phyloP scores from a whole-genome alignment of 1,140 invertebrate genomes.

The Octopus sinensis region DNA sequence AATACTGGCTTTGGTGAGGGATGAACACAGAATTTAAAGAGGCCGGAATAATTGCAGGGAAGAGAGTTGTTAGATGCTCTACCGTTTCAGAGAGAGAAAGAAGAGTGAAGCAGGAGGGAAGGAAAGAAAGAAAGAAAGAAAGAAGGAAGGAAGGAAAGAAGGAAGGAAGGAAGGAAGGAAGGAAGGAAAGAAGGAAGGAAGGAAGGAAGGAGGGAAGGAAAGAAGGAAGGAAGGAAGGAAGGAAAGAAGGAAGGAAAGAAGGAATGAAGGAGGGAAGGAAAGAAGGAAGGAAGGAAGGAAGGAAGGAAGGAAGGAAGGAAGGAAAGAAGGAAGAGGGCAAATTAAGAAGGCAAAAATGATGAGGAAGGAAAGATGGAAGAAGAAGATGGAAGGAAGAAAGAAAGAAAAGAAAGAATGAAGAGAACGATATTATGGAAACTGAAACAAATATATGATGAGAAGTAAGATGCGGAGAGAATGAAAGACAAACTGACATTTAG shows the following conservation, averaged over 20 bases:
- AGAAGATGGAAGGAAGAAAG: too few relatives aligned
- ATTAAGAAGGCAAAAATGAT: neutral
- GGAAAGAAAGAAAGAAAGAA: neutral
- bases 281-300: neutral
- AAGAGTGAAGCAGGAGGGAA: neutral
- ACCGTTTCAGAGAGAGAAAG: too few relatives aligned
- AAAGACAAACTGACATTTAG: too few relatives aligned
- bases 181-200: neutral
- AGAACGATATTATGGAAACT: too few relatives aligned
- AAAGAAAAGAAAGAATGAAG: too few relatives aligned
- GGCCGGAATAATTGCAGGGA: too few relatives aligned
- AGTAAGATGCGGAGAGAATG: too few relatives aligned
- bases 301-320: neutral
- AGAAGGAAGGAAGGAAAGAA: neutral
- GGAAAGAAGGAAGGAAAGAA: neutral
- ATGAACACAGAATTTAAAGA: too few relatives aligned
- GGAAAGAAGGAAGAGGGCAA: neutral
- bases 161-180: neutral
- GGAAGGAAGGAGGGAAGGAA: neutral
- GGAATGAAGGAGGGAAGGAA: neutral
- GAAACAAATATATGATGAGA: too few relatives aligned
- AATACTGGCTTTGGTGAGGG: too few relatives aligned
- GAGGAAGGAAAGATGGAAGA: too few relatives aligned
- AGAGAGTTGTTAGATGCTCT: too few relatives aligned
- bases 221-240: neutral